These are phyloP conservation scores for Drosophila melanogaster DNA, from an alignment of 1,140 invertebrate species.

Conservation along the genomic window DNA sequence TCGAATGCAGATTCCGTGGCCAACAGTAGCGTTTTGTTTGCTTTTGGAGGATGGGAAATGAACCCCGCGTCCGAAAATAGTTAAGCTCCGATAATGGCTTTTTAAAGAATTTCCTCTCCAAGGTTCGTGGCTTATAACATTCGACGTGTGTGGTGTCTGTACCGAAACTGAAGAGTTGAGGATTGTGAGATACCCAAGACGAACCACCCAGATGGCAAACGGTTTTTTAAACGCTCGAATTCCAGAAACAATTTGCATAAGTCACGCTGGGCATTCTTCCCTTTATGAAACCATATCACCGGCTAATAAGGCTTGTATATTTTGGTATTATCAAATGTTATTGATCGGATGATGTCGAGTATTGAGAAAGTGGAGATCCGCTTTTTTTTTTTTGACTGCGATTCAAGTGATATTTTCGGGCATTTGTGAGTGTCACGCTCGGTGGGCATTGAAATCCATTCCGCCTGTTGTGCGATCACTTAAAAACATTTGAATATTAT, in stretches of 20 bases:
- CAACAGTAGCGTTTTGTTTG: conserved; percentile 64
- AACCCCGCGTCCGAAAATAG: conserved; percentile 57
- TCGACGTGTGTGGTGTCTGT: conserved; percentile 57
- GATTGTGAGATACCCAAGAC: neutral
- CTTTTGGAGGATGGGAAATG: conserved; percentile 43
- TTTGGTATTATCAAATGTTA: conserved; percentile 50
- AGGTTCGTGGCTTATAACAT: conserved; percentile 33
- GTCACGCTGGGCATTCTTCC: conserved; percentile 30
- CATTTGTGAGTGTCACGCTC: conserved; percentile 12
- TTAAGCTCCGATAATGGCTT: conserved; percentile 76
- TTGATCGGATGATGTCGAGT: conserved; percentile 35
- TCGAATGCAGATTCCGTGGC: conserved; percentile 70
- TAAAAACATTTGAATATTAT: too few relatives aligned
- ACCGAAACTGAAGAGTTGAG: conserved; percentile 3
- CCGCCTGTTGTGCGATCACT: too few relatives aligned
- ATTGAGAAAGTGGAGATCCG: conserved; percentile 5
- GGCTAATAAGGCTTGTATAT: conserved; percentile 49
- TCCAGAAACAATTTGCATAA: conserved; percentile 64
- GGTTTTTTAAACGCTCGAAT: conserved; percentile 44
- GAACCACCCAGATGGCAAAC: conserved; percentile 70
- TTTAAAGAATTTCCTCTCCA: conserved; percentile 72
- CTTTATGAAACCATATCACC: conserved; percentile 30
- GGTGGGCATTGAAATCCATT: neutral
- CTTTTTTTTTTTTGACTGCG: neutral
- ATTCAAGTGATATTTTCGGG: neutral